A percentile compares a stretch with the other conserved stretches of the same genome.
These are phyloP conservation scores for Patella depressa DNA, from an alignment of 2,888 invertebrate species.

Conservation along the genomic window DNA sequence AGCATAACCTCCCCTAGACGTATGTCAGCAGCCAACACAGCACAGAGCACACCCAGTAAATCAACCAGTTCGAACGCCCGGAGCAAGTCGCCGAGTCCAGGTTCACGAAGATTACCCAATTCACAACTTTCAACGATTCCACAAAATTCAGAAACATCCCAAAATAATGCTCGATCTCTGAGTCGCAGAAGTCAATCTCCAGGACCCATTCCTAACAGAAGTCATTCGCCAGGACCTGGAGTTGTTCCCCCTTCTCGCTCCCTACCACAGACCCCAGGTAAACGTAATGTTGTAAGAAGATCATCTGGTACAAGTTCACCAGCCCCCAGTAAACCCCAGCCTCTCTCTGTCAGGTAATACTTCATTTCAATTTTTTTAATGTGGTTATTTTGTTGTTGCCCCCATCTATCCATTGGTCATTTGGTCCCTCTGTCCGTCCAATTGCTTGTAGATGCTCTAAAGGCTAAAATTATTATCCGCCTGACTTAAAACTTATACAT, in stretches of 20 bases:
- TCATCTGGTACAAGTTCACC: not conserved
- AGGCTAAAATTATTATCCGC: too few relatives aligned
- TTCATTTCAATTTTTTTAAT: too few relatives aligned
- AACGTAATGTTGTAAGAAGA: not conserved
- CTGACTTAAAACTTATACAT: too few relatives aligned
- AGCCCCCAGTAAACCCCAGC: not conserved
- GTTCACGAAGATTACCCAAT: not conserved
- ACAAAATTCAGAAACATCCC: not conserved
- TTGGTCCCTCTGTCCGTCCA: too few relatives aligned
- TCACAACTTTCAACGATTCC: conserved; percentile 1
- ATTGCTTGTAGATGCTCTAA: too few relatives aligned
- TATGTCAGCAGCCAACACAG: not conserved
- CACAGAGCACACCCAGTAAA: not conserved
- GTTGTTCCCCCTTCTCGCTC: not conserved
- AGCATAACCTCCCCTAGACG: not conserved
- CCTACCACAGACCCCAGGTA: not conserved
- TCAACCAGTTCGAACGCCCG: not conserved
- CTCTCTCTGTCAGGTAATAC: not conserved
- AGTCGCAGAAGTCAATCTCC: not conserved
- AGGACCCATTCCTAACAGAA: not conserved
- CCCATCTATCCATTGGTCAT: too few relatives aligned
- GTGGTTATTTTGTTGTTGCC: too few relatives aligned
- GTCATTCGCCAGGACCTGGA: not conserved
- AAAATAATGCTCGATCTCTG: not conserved
- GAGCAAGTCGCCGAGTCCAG: not conserved